Base-by-base conservation (phyloP, 2,797 vertebrate genomes). In the Chaetodon trifasciatus region DNA sequence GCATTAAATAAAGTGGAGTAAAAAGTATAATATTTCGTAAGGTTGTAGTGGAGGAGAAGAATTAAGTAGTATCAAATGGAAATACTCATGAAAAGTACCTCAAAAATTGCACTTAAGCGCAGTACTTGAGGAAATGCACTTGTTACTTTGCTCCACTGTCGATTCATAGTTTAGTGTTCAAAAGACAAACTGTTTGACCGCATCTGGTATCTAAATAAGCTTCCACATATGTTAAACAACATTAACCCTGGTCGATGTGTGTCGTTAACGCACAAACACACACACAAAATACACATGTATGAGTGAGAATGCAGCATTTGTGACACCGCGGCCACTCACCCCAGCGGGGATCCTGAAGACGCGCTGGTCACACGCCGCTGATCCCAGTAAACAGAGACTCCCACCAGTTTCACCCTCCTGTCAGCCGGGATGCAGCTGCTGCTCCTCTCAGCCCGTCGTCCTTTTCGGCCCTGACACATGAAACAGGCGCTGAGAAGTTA, bases 311-410 rank as follows among this genome's bases (percentile, higher is more conserved):
- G 28, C 6, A 16, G 15, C n/a, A 5, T 1, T n/a, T n/a, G 23
- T 56, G 55, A 53, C 39, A 16, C 35, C 0, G 4, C 39, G 24
- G 55, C 19, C 39, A 77, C 89, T 87, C 78, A 90, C 90, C 77
- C 21, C 10, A 49, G 21, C 24, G 11, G 24, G 24, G 66, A 82
- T 76, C 67, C 60, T 0, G 0, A 3, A 16, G 1, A 44, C 40
- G 52, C 8, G 23, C 13, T 11, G 63, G 11, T 35, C 19, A 32
- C 47, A 2, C 9, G 46, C 61, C 40, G 62, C 2, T 1, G 46
- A 13, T n/a, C 35, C 56, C 0, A n/a, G 5, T 3, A 42, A 0
- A 0, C n/a, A 21, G 10, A 32, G 21, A 52, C 0, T 32, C 53
- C 0, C 5, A 17, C 47, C 8, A 32, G 37, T 69, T 42, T 37